These are phyloP conservation scores for Apis cerana DNA, from an alignment of 1,140 invertebrate species.

Conservation along the genomic window DNA sequence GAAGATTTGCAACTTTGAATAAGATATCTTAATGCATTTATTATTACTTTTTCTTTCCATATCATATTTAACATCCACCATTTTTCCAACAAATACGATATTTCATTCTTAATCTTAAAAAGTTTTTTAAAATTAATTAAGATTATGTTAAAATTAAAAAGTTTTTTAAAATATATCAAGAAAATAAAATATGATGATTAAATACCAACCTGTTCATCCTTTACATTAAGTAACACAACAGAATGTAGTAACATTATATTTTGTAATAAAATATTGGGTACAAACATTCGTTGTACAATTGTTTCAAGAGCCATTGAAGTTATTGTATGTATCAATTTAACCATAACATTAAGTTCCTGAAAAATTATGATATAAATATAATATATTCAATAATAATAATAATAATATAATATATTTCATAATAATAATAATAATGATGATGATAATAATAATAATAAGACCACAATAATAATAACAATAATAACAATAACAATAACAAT, in stretches of 20 bases:
- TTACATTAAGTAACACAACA: slow-evolving; percentile 28
- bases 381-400: too few species aligned
- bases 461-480: too few species aligned
- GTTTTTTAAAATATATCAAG: not conserved
- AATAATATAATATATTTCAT: too few species aligned
- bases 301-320: slow-evolving; percentile 46
- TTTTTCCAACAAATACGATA: slow-evolving; percentile 59
- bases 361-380: slow-evolving; percentile 1
- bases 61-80: slow-evolving; percentile 59
- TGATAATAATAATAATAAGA: not conserved
- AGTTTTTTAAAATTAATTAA: not conserved
- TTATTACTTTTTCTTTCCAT: slow-evolving; percentile 52
- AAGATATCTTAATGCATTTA: slow-evolving; percentile 57
- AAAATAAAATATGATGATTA: not conserved
- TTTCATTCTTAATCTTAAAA: slow-evolving; percentile 51
- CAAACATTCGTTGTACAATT: slow-evolving; percentile 31
- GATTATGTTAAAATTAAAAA: slow-evolving; percentile 3
- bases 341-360: slow-evolving; percentile 22
- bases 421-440: too few species aligned
- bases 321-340: slow-evolving; percentile 34
- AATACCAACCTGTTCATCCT: slow-evolving; percentile 33
- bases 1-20: slow-evolving; percentile 52
- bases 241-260: slow-evolving; percentile 47
- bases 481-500: not conserved
- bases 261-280: slow-evolving; percentile 44